Conservation (phyloP, 2,797 vertebrate genomes). For the Leptodactylus fallax region DNA sequence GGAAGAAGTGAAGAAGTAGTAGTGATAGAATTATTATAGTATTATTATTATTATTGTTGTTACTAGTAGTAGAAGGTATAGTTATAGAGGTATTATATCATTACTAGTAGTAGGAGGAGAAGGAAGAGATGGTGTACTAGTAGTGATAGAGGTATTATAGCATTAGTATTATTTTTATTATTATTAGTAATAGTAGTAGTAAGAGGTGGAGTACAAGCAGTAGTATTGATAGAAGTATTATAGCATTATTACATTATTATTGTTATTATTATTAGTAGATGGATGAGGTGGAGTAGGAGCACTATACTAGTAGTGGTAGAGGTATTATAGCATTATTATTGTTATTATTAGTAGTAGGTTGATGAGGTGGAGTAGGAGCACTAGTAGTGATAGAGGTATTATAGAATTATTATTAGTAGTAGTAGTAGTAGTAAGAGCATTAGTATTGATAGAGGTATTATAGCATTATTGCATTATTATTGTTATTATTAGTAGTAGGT, state of each 20-base stretch:
- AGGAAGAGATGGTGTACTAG: neutral
- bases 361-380: neutral
- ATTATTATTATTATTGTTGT: neutral
- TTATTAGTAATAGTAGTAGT: neutral
- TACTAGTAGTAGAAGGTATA: neutral
- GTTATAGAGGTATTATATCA: neutral
- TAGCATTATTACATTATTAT: neutral
- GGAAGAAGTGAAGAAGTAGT: too few relatives aligned
- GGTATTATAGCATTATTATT: neutral
- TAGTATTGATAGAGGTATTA: neutral
- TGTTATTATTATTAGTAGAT: too few relatives aligned
- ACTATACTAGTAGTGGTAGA: neutral
- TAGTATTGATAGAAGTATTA: neutral
- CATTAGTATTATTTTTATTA: neutral
- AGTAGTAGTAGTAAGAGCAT: neutral
- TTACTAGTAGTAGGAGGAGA: neutral
- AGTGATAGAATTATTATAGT: too few relatives aligned
- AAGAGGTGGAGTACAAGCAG: neutral
- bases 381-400: neutral
- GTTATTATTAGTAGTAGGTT: neutral
- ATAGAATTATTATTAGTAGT: neutral
- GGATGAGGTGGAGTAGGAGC: too few relatives aligned
- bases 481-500: neutral
- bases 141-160: neutral
- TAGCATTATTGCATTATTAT: too few relatives aligned